A percentile compares a stretch with the other conserved stretches of the same genome.
Conservation (phyloP, 2,113 vertebrate species). For the Cyprinus carpio region DNA sequence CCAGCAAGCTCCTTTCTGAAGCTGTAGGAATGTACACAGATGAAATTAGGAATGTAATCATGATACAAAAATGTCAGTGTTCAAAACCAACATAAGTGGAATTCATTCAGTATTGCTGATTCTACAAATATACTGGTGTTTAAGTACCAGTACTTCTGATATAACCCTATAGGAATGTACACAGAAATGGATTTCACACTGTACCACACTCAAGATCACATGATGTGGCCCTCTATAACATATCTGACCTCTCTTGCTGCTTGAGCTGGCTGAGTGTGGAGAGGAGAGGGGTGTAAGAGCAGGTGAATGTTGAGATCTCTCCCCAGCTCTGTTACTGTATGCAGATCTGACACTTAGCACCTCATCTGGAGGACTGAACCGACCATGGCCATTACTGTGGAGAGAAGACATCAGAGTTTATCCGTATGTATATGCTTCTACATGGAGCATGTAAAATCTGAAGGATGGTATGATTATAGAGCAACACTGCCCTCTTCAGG, state of each 20-base stretch:
- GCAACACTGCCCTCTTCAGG: conserved; percentile 35
- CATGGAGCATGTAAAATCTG: not conserved
- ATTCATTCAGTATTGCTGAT: not conserved
- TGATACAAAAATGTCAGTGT: not conserved
- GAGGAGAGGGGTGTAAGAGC: conserved; percentile 77
- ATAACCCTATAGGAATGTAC: not conserved
- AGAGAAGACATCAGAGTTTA: not conserved
- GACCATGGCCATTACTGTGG: conserved; percentile 38
- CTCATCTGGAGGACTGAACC: conserved; percentile 19
- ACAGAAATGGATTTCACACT: not conserved
- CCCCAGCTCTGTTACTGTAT: not conserved
- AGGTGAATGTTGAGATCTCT: conserved; percentile 71
- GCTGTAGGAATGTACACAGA: conserved; percentile 7
- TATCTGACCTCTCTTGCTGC: conserved; percentile 75
- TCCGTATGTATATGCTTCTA: not conserved
- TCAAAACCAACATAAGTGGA: not conserved
- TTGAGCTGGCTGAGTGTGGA: conserved; percentile 79
- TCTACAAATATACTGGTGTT: not conserved
- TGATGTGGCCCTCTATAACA: not conserved
- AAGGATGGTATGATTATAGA: not conserved
- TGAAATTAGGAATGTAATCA: not conserved
- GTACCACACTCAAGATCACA: not conserved
- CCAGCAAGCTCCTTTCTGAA: conserved; percentile 75
- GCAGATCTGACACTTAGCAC: conserved; percentile 34
- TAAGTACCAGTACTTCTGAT: not conserved